Evolutionary conservation across 2,113 vertebrate genomes (phyloP).

Genomic region (Amphiprion ocellaris): DNA sequence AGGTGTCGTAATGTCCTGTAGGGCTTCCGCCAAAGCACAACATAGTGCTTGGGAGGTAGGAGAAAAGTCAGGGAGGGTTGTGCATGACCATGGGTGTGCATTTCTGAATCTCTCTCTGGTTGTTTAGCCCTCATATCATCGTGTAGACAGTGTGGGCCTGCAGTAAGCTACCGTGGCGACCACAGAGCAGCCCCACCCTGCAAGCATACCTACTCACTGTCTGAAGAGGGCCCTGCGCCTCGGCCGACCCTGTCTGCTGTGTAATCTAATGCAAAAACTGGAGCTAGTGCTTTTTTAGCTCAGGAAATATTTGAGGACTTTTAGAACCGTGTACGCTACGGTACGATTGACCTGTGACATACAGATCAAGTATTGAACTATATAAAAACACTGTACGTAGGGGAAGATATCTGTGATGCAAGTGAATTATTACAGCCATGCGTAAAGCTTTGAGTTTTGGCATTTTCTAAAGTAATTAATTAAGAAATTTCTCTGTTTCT

Average conservation of each 20-base stretch:
- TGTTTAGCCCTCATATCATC: conserved; percentile 42
- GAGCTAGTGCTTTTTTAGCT: not conserved
- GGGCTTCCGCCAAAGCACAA: conserved; percentile 35
- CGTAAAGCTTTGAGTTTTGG: not conserved
- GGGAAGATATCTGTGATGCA: too few relatives aligned
- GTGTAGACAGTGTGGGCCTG: conserved; percentile 22
- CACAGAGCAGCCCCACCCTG: conserved; percentile 55
- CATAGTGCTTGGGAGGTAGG: conserved; percentile 13
- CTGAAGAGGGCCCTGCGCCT: not conserved
- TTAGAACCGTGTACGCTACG: too few relatives aligned
- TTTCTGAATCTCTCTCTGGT: conserved; percentile 20
- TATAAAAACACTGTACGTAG: too few relatives aligned
- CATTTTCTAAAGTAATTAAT: not conserved
- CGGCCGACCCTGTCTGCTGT: not conserved
- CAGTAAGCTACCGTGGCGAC: conserved; percentile 27
- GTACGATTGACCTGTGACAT: too few relatives aligned
- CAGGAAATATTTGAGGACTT: conserved; percentile 3
- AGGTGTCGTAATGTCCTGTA: conserved; percentile 47
- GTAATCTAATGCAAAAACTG: not conserved
- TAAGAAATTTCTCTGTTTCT: too few relatives aligned
- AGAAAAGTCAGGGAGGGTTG: conserved; percentile 2
- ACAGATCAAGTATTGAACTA: too few relatives aligned
- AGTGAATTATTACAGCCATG: too few relatives aligned
- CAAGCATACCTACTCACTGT: conserved; percentile 24
- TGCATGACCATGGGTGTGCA: not conserved